A percentile compares a stretch with the other conserved stretches of the same genome.
phyloP scores from a whole-genome alignment of 2,888 invertebrate genomes.

The Meganola albula region DNA sequence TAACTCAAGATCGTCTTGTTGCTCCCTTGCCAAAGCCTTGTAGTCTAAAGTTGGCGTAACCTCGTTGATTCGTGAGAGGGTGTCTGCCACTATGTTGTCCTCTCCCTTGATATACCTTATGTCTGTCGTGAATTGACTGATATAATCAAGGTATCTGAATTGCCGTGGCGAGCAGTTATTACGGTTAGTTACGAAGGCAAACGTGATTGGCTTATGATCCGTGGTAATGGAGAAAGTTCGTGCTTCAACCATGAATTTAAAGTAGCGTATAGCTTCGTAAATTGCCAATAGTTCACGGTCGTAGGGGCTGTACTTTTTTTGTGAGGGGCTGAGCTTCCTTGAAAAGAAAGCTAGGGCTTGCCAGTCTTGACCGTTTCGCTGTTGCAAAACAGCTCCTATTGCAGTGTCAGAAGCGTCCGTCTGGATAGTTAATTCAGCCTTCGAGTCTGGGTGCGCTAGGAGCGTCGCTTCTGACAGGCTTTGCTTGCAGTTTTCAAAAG shows the following conservation, averaged over 20 bases:
- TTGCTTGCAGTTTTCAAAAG: constrained; percentile 30
- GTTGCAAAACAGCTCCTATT: constrained; percentile 46
- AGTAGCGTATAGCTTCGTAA: constrained; percentile 39
- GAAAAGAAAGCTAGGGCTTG: constrained; percentile 47
- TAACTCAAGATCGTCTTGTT: too few relatives aligned
- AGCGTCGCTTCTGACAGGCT: constrained; percentile 31
- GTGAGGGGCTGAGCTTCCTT: constrained; percentile 31
- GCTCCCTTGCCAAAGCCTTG: too few relatives aligned
- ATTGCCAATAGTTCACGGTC: constrained; percentile 46
- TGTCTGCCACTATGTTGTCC: constrained; percentile 28
- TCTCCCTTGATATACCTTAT: constrained; percentile 17
- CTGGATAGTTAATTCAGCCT: constrained; percentile 30
- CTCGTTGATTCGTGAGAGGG: constrained; percentile 30
- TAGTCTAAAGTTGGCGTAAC: too few relatives aligned
- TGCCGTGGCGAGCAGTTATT: constrained; percentile 28
- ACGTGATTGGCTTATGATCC: constrained; percentile 43
- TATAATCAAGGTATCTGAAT: constrained; percentile 20
- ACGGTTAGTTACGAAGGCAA: constrained; percentile 31
- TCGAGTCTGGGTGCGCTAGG: constrained; percentile 33
- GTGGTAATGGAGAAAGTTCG: constrained; percentile 16
- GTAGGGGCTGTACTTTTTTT: constrained; percentile 40
- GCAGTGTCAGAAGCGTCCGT: constrained; percentile 46
- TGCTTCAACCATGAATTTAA: constrained; percentile 40
- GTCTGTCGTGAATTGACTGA: constrained; percentile 23
- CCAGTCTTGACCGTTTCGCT: constrained; percentile 25